These are phyloP conservation scores for Hormaphis cornu DNA, from an alignment of 1,140 invertebrate genomes.

Conservation along the genomic window DNA sequence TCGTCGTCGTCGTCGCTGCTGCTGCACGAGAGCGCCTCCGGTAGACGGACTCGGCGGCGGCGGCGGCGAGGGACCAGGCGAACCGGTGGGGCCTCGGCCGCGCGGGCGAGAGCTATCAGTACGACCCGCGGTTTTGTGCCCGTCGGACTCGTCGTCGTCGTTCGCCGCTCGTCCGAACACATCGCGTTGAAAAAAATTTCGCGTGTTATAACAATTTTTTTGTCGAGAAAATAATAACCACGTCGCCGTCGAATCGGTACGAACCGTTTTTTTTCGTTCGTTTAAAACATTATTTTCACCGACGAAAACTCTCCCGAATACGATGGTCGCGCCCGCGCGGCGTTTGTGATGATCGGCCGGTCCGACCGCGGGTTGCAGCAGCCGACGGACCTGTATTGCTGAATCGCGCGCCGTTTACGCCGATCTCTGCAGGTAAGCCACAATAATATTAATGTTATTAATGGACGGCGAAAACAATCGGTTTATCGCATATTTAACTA, in stretches of 20 bases:
- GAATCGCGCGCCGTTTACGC: too few relatives aligned
- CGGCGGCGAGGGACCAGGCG: not conserved
- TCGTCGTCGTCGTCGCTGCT: too few relatives aligned
- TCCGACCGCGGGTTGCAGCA: too few relatives aligned
- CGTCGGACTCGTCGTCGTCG: not conserved
- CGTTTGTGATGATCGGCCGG: too few relatives aligned
- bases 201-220: not conserved
- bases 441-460: too few relatives aligned
- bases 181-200: not conserved
- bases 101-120: not conserved
- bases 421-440: too few relatives aligned
- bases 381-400: too few relatives aligned
- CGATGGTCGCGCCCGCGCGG: too few relatives aligned
- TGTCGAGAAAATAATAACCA: not conserved
- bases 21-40: not conserved
- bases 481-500: too few relatives aligned
- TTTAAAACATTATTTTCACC: too few relatives aligned
- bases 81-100: constrained; percentile 10
- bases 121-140: not conserved
- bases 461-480: too few relatives aligned
- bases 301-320: too few relatives aligned
- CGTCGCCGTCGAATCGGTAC: not conserved
- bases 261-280: not conserved
- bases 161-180: not conserved
- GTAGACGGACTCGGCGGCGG: constrained; percentile 5